Evolutionary conservation across 1,140 invertebrate species (phyloP).

Genomic region (Pygmarrhopalites habei): DNA sequence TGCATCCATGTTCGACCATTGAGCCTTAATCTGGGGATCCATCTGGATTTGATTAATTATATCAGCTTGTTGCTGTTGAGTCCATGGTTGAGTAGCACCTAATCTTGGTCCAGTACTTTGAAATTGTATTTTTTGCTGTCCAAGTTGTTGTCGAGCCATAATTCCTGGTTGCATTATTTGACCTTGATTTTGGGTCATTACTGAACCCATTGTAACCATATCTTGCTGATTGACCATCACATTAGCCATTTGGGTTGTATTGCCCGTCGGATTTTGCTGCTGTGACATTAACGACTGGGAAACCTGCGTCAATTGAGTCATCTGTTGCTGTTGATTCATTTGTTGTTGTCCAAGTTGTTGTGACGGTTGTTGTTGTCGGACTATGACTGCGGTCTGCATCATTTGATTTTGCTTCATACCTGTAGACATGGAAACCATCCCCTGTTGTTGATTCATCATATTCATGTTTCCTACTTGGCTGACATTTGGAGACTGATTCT

Average conservation of each 20-base stretch:
- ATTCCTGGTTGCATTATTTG: background rate
- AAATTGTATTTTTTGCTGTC: conserved; percentile 8
- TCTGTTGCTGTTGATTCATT: background rate
- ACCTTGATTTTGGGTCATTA: background rate
- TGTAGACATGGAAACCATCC: no score
- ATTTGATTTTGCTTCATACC: background rate
- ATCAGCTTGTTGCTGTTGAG: conserved; percentile 31
- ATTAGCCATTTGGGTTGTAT: background rate
- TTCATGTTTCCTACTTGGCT: no score
- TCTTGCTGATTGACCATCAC: background rate
- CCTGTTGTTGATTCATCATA: background rate
- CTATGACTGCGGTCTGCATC: background rate
- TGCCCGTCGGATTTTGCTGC: background rate
- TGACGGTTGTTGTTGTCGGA: background rate
- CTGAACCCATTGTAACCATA: background rate
- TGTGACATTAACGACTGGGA: background rate
- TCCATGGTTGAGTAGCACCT: conserved; percentile 10
- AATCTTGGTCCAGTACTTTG: conserved; percentile 9
- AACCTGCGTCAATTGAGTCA: background rate
- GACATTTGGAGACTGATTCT: no score
- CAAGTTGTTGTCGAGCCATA: background rate
- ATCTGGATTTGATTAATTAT: conserved; percentile 33
- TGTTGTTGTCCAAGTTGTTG: background rate
- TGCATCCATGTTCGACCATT: conserved; percentile 35
- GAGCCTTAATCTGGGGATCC: conserved; percentile 33